These are phyloP conservation scores for Lordiphosa mommai DNA, from an alignment of 1,140 invertebrate genomes.

Conservation along the genomic window DNA sequence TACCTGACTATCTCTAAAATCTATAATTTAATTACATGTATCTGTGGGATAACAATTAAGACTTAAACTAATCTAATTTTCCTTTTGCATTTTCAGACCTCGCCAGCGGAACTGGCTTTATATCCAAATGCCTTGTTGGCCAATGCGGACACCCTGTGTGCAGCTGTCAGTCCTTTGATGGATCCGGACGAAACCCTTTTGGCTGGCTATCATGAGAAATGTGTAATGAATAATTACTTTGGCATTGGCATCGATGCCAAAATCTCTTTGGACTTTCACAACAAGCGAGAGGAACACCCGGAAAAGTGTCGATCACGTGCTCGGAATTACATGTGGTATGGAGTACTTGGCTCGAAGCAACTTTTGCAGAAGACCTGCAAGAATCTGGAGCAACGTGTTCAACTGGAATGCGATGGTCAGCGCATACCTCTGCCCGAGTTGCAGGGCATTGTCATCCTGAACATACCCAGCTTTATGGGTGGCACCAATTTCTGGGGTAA, in stretches of 20 bases:
- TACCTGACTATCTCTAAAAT: too few relatives aligned
- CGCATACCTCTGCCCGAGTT: slow-evolving; percentile 94
- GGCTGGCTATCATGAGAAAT: slow-evolving; percentile 95
- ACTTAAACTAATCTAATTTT: too few relatives aligned
- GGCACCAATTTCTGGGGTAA: slow-evolving; percentile 99
- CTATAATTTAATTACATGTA: too few relatives aligned
- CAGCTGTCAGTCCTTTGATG: slow-evolving; percentile 95
- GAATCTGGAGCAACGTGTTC: slow-evolving; percentile 96
- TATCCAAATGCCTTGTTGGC: slow-evolving; percentile 95
- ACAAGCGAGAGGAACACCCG: slow-evolving; percentile 98
- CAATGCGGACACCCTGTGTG: slow-evolving; percentile 97
- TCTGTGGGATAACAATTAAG: too few relatives aligned
- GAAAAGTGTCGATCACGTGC: slow-evolving; percentile 97
- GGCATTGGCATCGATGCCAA: slow-evolving; percentile 99
- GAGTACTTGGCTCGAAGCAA: slow-evolving; percentile 96
- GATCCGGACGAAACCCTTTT: slow-evolving; percentile 93
- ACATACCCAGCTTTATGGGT: slow-evolving; percentile 98
- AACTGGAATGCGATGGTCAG: slow-evolving; percentile 95
- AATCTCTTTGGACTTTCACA: slow-evolving; percentile 98
- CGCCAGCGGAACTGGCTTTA: slow-evolving; percentile 86
- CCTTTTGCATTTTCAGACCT: slow-evolving; percentile 81
- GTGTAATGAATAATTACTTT: slow-evolving; percentile 99
- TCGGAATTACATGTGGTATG: slow-evolving; percentile 99
- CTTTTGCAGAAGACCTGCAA: slow-evolving; percentile 95
- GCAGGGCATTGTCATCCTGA: slow-evolving; percentile 97